Percentiles rank a stretch among this genome's conserved stretches.
Evolutionary conservation across 2,113 vertebrate genomes (phyloP).

Genomic region (Hymenochirus boettgeri): DNA sequence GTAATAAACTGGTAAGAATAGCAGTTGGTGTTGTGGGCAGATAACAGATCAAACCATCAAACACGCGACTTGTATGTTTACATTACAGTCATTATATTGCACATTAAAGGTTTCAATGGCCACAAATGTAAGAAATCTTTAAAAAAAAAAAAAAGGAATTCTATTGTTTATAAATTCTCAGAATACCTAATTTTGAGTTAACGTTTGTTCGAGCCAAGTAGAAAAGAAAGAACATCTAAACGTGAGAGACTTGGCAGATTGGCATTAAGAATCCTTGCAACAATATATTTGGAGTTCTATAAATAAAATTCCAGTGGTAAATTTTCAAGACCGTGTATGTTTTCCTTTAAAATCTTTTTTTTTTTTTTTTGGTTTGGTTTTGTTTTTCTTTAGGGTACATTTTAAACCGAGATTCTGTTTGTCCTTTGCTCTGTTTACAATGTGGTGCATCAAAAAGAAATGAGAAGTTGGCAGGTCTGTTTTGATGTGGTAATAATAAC

Average conservation of each 20-base stretch:
- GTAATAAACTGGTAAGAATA: no score
- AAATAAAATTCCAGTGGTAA: constrained; percentile 34
- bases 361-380: no score
- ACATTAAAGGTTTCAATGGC: no score
- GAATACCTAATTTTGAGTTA: neutral
- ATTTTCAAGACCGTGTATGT: constrained; percentile 29
- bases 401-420: constrained; percentile 33
- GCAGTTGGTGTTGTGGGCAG: no score
- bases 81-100: no score
- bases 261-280: constrained; percentile 30
- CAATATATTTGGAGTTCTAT: constrained; percentile 38
- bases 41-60: no score
- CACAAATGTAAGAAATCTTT: no score
- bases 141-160: no score
- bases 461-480: constrained; percentile 18
- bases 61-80: no score
- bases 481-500: constrained; percentile 39
- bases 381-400: constrained; percentile 29
- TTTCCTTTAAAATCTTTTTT: constrained; percentile 29
- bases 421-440: constrained; percentile 32
- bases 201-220: neutral
- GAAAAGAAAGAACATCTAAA: neutral
- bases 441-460: constrained; percentile 37
- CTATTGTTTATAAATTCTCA: neutral
- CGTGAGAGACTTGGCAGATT: constrained; percentile 30